These are phyloP conservation scores for Meiosimyza decipiens DNA, from an alignment of 2,888 invertebrate species.

Conservation along the genomic window DNA sequence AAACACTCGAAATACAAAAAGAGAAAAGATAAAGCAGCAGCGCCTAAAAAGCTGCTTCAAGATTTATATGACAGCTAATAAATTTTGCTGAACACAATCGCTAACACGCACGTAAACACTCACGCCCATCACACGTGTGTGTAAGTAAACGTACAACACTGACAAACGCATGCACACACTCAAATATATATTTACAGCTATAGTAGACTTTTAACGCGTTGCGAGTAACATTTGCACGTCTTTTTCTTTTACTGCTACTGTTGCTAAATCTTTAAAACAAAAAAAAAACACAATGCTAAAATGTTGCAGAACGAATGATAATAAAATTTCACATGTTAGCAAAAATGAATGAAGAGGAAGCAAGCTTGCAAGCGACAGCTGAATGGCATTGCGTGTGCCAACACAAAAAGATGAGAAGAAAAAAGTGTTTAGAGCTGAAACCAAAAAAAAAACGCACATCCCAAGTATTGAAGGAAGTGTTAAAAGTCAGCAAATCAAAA, in stretches of 20 bases:
- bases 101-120: slow-evolving; percentile 27
- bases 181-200: slow-evolving; percentile 1
- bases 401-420: background rate
- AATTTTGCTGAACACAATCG: slow-evolving; percentile 58
- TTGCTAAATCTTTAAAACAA: background rate
- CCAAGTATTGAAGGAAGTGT: background rate
- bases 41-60: slow-evolving; percentile 54
- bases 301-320: slow-evolving; percentile 35
- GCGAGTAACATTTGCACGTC: slow-evolving; percentile 23
- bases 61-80: slow-evolving; percentile 66
- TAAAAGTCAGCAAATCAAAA: slow-evolving; percentile 16
- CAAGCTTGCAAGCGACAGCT: background rate
- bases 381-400: background rate
- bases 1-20: background rate
- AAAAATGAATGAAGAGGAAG: background rate
- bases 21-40: slow-evolving; percentile 10
- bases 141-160: slow-evolving; percentile 6
- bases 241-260: background rate
- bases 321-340: slow-evolving; percentile 33
- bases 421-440: slow-evolving; percentile 8
- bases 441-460: too few species aligned
- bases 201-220: too few species aligned
- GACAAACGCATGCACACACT: slow-evolving; percentile 31
- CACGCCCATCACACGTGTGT: background rate
- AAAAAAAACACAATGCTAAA: background rate